A percentile compares a stretch with the other conserved stretches of the same genome.
Evolutionary conservation across 2,113 vertebrate species (phyloP).

Genomic region (Corapipo altera): DNA sequence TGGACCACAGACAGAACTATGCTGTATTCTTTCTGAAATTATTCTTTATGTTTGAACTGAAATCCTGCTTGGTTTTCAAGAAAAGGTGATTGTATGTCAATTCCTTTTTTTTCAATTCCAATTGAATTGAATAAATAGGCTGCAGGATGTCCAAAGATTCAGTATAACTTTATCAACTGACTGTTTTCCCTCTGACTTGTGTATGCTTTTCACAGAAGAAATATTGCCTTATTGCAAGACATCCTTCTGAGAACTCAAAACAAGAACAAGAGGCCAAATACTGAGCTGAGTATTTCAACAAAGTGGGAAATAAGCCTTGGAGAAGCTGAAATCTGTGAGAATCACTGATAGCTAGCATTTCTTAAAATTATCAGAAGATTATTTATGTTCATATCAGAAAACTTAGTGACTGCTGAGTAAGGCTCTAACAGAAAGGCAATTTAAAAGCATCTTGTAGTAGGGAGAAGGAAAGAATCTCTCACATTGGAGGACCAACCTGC

Average conservation of each 20-base stretch:
- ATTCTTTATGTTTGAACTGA: neutral
- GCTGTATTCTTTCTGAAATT: neutral
- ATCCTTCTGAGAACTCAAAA: neutral
- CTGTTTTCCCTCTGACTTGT: neutral
- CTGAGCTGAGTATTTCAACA: neutral
- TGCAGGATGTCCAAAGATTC: neutral
- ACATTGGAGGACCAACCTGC: constrained; percentile 68
- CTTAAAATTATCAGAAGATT: neutral
- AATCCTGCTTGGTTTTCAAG: neutral
- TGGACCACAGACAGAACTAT: neutral
- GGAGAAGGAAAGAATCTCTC: neutral
- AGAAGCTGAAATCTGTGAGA: neutral
- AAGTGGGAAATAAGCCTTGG: neutral
- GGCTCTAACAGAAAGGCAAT: neutral
- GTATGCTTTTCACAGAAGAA: neutral
- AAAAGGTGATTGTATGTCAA: neutral
- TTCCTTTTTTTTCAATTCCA: too few relatives aligned
- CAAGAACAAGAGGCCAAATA: neutral
- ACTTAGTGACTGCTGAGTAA: neutral
- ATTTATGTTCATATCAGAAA: neutral
- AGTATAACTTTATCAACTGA: neutral
- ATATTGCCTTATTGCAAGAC: neutral
- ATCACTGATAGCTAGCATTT: neutral
- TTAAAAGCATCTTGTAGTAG: neutral
- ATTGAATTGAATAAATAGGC: too few relatives aligned